These are phyloP conservation scores for Cyaniris semiargus DNA, from an alignment of 2,888 invertebrate species.

Conservation along the genomic window DNA sequence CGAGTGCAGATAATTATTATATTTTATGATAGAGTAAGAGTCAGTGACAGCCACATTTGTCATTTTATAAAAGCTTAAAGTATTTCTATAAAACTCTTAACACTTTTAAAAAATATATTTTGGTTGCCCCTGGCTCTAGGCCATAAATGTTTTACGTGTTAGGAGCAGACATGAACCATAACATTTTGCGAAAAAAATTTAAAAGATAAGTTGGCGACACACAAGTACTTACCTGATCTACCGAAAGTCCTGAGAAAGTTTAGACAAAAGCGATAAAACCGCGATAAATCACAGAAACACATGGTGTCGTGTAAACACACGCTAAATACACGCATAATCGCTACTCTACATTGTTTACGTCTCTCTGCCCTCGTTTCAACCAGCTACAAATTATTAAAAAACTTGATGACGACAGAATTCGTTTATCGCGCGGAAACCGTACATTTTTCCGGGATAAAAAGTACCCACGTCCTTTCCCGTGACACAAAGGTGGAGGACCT, in stretches of 20 bases:
- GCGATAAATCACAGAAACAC: conserved; percentile 44
- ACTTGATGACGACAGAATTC: too few relatives aligned
- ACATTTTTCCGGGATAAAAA: too few relatives aligned
- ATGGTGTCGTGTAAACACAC: conserved; percentile 54
- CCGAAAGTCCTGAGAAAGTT: conserved; percentile 41
- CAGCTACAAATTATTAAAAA: neutral
- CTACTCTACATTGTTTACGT: conserved; percentile 35
- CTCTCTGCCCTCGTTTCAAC: neutral
- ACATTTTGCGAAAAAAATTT: neutral
- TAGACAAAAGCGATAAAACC: conserved; percentile 40
- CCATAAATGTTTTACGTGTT: neutral
- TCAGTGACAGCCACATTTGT: too few relatives aligned
- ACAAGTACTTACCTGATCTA: neutral
- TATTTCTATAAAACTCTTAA: too few relatives aligned
- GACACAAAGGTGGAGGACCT: too few relatives aligned
- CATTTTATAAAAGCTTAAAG: too few relatives aligned
- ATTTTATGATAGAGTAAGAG: too few relatives aligned
- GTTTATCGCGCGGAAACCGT: too few relatives aligned
- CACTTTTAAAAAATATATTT: too few relatives aligned
- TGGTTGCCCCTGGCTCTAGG: too few relatives aligned
- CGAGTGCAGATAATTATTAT: too few relatives aligned
- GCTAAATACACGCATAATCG: conserved; percentile 47
- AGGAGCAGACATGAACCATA: neutral
- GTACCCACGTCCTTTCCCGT: too few relatives aligned
- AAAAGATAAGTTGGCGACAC: neutral